Evolutionary conservation across 2,113 vertebrate species (phyloP).

Genomic region (Podarcis muralis): DNA sequence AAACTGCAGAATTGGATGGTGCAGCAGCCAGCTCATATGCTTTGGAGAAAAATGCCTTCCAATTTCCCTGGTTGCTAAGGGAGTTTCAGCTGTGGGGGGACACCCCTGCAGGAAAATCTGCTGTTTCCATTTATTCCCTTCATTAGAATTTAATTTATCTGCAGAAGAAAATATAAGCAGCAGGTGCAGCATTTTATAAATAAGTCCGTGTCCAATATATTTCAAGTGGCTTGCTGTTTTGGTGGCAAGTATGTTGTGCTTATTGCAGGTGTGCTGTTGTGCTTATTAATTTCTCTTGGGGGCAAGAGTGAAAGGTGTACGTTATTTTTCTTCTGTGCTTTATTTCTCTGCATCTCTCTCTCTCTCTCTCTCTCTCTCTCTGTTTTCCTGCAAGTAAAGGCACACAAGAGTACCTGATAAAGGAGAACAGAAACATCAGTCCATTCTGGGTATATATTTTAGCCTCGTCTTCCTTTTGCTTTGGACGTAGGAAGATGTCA

Average conservation of each 20-base stretch:
- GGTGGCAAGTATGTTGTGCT: slow-evolving; percentile 46
- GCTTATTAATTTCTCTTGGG: slow-evolving; percentile 69
- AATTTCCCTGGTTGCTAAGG: slow-evolving; percentile 43
- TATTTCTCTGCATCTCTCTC: neutral
- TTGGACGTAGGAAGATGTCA: neutral
- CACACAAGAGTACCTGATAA: neutral
- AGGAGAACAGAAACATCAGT: neutral
- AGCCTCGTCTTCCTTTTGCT: neutral
- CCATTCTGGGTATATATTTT: neutral
- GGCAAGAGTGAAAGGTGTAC: slow-evolving; percentile 67
- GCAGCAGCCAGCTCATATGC: slow-evolving; percentile 25
- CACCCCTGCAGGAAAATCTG: slow-evolving; percentile 63
- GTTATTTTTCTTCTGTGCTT: slow-evolving; percentile 55
- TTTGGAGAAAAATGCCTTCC: slow-evolving; percentile 11
- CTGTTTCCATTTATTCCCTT: slow-evolving; percentile 45
- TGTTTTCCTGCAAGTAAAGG: neutral
- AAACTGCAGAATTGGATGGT: slow-evolving; percentile 36
- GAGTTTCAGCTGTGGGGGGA: slow-evolving; percentile 60
- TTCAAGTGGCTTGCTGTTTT: slow-evolving; percentile 32
- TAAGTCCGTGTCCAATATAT: slow-evolving; percentile 28
- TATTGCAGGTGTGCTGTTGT: slow-evolving; percentile 48
- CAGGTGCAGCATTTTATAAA: slow-evolving; percentile 45
- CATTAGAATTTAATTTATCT: slow-evolving; percentile 52
- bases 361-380: neutral
- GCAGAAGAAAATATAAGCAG: slow-evolving; percentile 62